Evolutionary conservation across 1,140 invertebrate genomes (phyloP), one percentile per base, ranked within the genome.

Genomic region (Antheraea mylitta): DNA sequence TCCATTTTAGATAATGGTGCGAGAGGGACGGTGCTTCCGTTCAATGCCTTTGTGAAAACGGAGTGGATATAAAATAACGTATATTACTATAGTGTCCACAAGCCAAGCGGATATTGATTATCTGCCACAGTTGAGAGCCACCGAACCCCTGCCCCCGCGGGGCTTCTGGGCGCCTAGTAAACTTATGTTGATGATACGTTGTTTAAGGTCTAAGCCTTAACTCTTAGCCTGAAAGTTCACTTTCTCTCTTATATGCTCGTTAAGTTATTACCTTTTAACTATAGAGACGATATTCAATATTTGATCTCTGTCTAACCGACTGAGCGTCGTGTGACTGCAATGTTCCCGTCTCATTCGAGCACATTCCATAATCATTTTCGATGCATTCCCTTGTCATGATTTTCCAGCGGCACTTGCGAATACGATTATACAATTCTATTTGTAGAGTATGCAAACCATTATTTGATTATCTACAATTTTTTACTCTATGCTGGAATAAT

Each of bases 31-130:
- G 66, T 67, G 73, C 38, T 71, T 81, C 78, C 59, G 68, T 18
- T 38, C 36, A 65, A 38, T 36, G 66, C 18, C 22, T 18, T 63
- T n/a, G 82, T 65, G 63, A 73, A 86, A 91, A 81, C 74, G 79
- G 79, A 71, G 77, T 79, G 75, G 86, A 78, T 82, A 86, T 88
- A 89, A 84, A 90, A 89, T 92, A 92, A 90, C 90, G 82, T 91
- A 91, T 92, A 90, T 89, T 90, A 90, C 86, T 90, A 92, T 92
- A 90, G 89, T 92, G 92, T 92, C 90, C 90, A 92, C 90, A 91
- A 90, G 91, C 90, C 90, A 90, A 92, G 91, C 92, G 92, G 92
- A 93, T 93, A 93, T 93, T 93, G 92, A 93, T 93, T 93, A 93
- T 93, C 92, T 92, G 90, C 91, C 90, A 92, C 85, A 90, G 90